A percentile compares a stretch with the other conserved stretches of the same genome.
Evolutionary conservation across 2,888 invertebrate species (phyloP).

Genomic region (Nebria brevicollis): DNA sequence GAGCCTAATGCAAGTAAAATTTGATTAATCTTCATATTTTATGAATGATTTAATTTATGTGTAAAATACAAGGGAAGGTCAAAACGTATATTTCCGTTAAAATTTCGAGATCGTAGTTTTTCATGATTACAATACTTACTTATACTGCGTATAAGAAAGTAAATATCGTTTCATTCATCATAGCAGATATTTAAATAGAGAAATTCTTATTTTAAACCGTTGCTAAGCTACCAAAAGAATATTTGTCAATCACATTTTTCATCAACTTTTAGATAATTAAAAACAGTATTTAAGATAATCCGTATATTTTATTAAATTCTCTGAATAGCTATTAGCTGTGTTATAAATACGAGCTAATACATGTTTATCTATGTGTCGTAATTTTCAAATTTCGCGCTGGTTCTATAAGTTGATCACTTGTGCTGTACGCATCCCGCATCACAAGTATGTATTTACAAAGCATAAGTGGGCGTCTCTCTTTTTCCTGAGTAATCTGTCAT

Average conservation of each 20-base stretch:
- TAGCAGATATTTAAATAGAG: too few species aligned
- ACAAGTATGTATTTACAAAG: background rate
- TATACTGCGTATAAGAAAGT: too few species aligned
- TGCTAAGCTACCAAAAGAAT: background rate
- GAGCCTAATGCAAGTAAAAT: too few species aligned
- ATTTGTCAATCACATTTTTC: background rate
- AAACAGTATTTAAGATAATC: background rate
- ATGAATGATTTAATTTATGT: too few species aligned
- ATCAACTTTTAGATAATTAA: background rate
- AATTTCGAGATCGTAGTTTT: too few species aligned
- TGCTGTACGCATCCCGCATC: background rate
- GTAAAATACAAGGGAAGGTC: too few species aligned
- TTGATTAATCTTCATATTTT: too few species aligned
- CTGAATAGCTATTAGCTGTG: too few species aligned
- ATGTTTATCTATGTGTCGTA: background rate
- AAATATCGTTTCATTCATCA: too few species aligned
- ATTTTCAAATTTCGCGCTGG: background rate
- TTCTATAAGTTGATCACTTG: background rate
- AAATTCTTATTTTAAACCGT: background rate
- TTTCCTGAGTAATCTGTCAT: background rate
- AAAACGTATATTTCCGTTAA: too few species aligned
- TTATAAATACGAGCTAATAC: background rate
- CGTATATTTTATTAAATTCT: background rate
- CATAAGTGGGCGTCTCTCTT: background rate
- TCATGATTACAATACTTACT: too few species aligned